Evolutionary conservation across 2,888 invertebrate species (phyloP), one percentile per base, ranked within the genome.

Genomic region (Volucella zonaria): DNA sequence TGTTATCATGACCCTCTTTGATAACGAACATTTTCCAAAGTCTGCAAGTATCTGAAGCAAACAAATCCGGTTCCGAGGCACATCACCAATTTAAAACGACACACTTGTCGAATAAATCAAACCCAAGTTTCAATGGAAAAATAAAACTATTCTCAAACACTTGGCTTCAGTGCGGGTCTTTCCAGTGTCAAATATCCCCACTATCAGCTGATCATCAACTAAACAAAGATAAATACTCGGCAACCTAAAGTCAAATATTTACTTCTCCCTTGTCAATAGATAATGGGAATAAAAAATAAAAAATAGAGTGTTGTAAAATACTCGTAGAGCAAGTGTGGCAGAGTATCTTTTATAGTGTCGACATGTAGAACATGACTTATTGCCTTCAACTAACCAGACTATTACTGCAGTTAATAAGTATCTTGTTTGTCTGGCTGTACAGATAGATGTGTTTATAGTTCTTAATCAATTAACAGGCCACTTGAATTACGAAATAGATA

Each of bases 391-490:
- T 14, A 54, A 31, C 4, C 6, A 31, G 31, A 31, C 6, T 31
- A 31, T 31, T 31, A 31, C 31, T 31, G 31, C 31, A 31, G 31
- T 31, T 31, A 31, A 31, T 31, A 31, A 31, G 31, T 31, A 31
- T 31, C 31, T 31, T 31, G 31, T 31, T 31, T 31, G 31, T 31
- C 31, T 31, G 31, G 6, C 31, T 54, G 12, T n/a, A 23, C 54
- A 23, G 12, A 15, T 31, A 12, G 18, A 12, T 23, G 54, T 8
- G 14, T 1, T 14, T 40, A n/a, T 51, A 8, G 51, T 10, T 31
- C 14, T 23, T 67, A 67, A 52, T 67, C 66, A 67, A 67, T 52
- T 52, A 52, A 67, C 66, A 67, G 31, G 45, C 66, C n/a, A 42
- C 66, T 67, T 54, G 43, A 52, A 43, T 47, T 62, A 62, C 62